Base-by-base conservation (phyloP, 2,797 vertebrate genomes). In the Lithobates sylvaticus region DNA sequence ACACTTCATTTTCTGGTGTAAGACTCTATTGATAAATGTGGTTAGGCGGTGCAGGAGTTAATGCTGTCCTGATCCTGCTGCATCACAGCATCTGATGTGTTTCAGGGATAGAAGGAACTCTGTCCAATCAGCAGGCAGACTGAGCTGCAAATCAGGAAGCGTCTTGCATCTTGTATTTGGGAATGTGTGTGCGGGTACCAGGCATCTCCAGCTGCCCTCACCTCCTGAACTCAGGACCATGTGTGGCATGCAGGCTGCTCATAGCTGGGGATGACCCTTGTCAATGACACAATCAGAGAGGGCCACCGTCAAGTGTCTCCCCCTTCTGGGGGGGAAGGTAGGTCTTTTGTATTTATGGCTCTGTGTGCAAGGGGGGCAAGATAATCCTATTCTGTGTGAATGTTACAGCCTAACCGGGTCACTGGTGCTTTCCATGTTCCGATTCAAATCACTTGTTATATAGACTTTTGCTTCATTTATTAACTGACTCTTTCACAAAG, bases 291-390 rank as follows among this genome's bases (percentile, higher is more conserved):
- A 10, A 47, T 76, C 50, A 27, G 42, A 27, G 42, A 58, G 69
- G 75, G 44, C n/a, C 54, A n/a, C 18, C 29, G 42, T 18, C 64
- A 58, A 75, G 71, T 68, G 80, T 44, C 75, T 54, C 68, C 75
- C 74, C 85, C 74, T 82, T 65, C 54, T 39, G 10, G 85, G 80
- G 80, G 85, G 68, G 74, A 54, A 86, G 85, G 85, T 86, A 83
- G 26, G 85, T 86, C 2, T 76, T 32, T 29, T 58, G 74, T 78
- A 36, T 84, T n/a, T 36, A 61, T 79, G 16, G 18, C 21, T 67
- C 47, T 18, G 16, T 29, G 44, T 23, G 23, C 50, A 54, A 10
- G 65, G 27, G 23, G 36, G 26, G 26, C 12, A 47, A 65, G 58
- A 26, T 32, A 36, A 65, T 36, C 42, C 65, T 16, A 12, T 3